Evolutionary conservation across 2,113 vertebrate species (phyloP), one percentile per base, ranked within the genome.

Genomic region (Atrichornis clamosus): DNA sequence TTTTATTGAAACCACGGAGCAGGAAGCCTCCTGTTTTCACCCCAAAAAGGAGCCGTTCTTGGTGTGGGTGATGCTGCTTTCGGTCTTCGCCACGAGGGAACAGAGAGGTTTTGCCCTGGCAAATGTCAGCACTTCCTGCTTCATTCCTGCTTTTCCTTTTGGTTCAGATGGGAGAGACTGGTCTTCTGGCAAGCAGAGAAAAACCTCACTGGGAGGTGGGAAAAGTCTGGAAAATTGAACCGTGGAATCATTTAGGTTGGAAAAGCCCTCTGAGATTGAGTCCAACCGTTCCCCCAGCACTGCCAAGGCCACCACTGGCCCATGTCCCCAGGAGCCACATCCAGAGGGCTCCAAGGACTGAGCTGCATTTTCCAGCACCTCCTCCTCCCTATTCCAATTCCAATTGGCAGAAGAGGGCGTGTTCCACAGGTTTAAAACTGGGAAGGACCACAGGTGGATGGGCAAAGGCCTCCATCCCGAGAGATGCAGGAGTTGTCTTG

Each of bases 31-130:
- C 42, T 46, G 63, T 30, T 86, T 76, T 89, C 35, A 15, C 22
- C 24, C 22, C 2, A 2, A 27, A 69, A 60, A 87, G 42, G 53
- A 83, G 53, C 28, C 0, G 4, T 0, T 67, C 46, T 83, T 0
- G 26, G 21, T 44, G 26, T 13, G 83, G 60, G 69, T 3, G 62
- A 20, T 59, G 42, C 58, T 63, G 58, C 28, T 84, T 56, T 74
- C 0, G 2, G 10, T 64, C 20, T 28, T 16, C 3, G 6, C 0
- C 0, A 13, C 0, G 62, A 46, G 55, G 68, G 33, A 58, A 22
- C 0, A 0, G 14, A 1, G 7, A 70, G 42, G 20, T 76, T 92
- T 78, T 2, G 1, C 64, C 44, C 69, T 39, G 47, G 62, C 23
- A 46, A 2, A 0, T 11, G 67, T 32, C 60, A 32, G 42, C 3